Evolutionary conservation across 1,140 invertebrate species (phyloP), one percentile per base, ranked within the genome.

Genomic region (Pseudomyrmex flavicornis): DNA sequence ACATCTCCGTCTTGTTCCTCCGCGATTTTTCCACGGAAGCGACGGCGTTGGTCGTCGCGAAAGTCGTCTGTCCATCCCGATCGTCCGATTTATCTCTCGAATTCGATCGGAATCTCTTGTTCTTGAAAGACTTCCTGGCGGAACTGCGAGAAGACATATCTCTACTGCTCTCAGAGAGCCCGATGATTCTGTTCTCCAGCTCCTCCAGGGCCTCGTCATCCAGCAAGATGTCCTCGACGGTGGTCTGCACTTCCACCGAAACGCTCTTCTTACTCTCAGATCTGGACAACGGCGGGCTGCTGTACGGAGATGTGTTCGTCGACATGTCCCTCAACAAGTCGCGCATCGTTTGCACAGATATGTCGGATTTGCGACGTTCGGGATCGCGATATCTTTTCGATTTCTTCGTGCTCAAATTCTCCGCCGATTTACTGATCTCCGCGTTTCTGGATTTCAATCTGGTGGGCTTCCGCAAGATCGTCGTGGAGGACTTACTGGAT

Each of bases 221-320:
- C 7, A 70, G 9, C 22, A 84, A 20, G 46, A 83, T 48, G 9
- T 93, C 91, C 0, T 94, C 92, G 17, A 94, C 92, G 63, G 91
- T 93, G 13, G 93, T 94, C 83, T 94, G 94, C 26, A 94, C 92
- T 54, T 93, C 75, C 1, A 94, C 92, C 1, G 93, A 94, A 46
- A 93, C 90, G 50, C 90, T 93, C 15, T 74, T 89, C 13, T 91
- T 92, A 63, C 92, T 93, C 1, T 86, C 88, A 0, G 89, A 89
- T 35, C 90, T 91, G 13, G 90, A 92, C 69, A 91, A 69, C 54
- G 89, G 84, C 1, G 87, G 77, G 68, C 91, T 93, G 3, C 85
- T 85, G 1, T 84, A 80, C 0, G 93, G 93, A 26, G 93, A 91
- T 0, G 93, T 94, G 50, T 94, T 94, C 2, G 93, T 94, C 76